Conservation (phyloP, 2,113 vertebrate species). For the Cinclus mexicanus region DNA sequence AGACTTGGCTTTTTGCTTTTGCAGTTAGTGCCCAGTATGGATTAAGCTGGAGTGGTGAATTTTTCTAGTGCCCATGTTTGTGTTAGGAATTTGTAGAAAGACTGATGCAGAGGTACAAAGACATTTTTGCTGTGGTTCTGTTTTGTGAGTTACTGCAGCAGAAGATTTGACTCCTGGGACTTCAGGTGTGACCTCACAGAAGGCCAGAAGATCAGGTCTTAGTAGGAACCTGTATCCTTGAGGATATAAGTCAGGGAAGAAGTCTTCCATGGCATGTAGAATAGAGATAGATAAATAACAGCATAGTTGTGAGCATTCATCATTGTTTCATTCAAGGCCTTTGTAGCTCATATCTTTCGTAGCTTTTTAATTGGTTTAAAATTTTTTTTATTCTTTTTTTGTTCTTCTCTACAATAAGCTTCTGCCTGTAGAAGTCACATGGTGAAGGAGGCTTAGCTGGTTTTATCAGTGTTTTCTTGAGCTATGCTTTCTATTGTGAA, state of each 20-base stretch:
- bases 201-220: background rate
- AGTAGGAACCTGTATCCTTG: background rate
- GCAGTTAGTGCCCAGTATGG: background rate
- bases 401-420: background rate
- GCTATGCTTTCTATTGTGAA: background rate
- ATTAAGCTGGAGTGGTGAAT: background rate
- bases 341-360: background rate
- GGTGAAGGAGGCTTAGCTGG: background rate
- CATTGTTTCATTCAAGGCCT: background rate
- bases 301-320: background rate
- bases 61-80: background rate
- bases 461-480: background rate
- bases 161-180: background rate
- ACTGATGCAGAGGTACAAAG: background rate
- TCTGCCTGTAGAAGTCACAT: background rate
- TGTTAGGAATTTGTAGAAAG: background rate
- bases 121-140: background rate
- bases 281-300: background rate
- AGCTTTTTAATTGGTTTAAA: background rate
- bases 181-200: background rate
- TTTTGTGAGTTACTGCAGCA: background rate
- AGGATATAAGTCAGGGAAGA: background rate
- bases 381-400: background rate
- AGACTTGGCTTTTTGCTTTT: background rate
- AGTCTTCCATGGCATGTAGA: background rate